Percentiles rank a stretch among this genome's conserved stretches.
phyloP scores from a whole-genome alignment of 2,888 invertebrate genomes.

The Megaustenia siamemsis region DNA sequence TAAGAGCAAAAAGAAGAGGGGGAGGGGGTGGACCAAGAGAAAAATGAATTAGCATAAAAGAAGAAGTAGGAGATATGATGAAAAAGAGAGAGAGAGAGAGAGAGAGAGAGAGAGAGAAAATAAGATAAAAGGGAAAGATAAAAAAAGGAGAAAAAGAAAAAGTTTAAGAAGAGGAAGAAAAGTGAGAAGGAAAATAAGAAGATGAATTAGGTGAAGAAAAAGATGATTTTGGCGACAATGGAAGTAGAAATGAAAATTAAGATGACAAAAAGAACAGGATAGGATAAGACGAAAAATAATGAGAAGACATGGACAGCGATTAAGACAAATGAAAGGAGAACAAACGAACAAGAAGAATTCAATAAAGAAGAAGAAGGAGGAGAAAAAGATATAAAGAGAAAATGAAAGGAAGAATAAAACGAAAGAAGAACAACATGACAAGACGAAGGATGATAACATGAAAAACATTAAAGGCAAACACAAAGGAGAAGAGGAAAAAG shows the following conservation, averaged over 20 bases:
- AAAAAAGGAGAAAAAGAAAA: neutral
- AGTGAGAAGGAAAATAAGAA: too few species aligned
- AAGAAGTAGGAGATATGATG: too few species aligned
- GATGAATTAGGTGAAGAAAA: too few species aligned
- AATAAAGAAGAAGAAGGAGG: neutral
- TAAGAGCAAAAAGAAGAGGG: too few species aligned
- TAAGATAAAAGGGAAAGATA: constrained; percentile 27
- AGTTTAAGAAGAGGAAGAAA: too few species aligned
- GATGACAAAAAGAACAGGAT: neutral
- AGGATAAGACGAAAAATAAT: neutral
- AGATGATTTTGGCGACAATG: too few species aligned
- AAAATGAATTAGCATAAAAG: too few species aligned
- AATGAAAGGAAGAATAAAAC: neutral
- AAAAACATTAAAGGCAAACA: neutral
- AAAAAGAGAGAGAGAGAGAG: neutral
- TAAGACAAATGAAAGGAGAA: neutral
- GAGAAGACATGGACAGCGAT: neutral
- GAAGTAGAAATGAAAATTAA: neutral
- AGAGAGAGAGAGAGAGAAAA: neutral
- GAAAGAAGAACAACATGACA: neutral
- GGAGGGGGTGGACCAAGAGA: neutral
- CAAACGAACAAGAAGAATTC: neutral
- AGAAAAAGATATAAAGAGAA: constrained; percentile 29
- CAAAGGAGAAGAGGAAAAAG: too few species aligned
- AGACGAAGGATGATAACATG: neutral